Conservation (phyloP, 1,140 invertebrate species). For the Pseudachorutes palmiensis region DNA sequence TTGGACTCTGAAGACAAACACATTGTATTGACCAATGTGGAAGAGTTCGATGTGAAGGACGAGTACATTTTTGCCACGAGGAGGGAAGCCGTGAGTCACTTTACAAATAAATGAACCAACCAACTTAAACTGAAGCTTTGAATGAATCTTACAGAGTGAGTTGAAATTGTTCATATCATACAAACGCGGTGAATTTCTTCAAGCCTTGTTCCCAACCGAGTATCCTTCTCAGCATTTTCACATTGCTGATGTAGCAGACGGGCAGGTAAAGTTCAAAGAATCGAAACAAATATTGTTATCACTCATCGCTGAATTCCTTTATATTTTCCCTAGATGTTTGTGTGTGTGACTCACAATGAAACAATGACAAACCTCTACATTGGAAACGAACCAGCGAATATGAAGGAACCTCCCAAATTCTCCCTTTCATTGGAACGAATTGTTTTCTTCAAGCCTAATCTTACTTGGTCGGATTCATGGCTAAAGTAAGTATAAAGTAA, state of each 20-base stretch:
- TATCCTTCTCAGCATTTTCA: slow-evolving; percentile 61
- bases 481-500: slow-evolving; percentile 55
- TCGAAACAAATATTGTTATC: slow-evolving; percentile 12
- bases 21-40: slow-evolving; percentile 57
- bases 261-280: slow-evolving; percentile 48
- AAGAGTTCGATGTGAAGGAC: slow-evolving; percentile 71
- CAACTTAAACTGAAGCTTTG: background rate
- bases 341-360: slow-evolving; percentile 71
- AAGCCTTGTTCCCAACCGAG: slow-evolving; percentile 64
- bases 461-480: slow-evolving; percentile 70
- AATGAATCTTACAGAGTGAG: slow-evolving; percentile 43
- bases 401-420: slow-evolving; percentile 50
- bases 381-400: slow-evolving; percentile 37
- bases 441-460: slow-evolving; percentile 72
- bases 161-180: slow-evolving; percentile 71
- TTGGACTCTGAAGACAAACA: slow-evolving; percentile 42
- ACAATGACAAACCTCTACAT: slow-evolving; percentile 66
- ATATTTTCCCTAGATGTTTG: slow-evolving; percentile 48
- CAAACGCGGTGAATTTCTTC: slow-evolving; percentile 58
- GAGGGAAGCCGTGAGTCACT: slow-evolving; percentile 42
- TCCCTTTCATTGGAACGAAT: slow-evolving; percentile 70
- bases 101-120: background rate
- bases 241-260: slow-evolving; percentile 71
- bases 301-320: no score
- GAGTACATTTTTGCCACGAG: slow-evolving; percentile 77